These are phyloP conservation scores for Caradrina kadenii DNA, from an alignment of 2,888 invertebrate species.

Conservation along the genomic window DNA sequence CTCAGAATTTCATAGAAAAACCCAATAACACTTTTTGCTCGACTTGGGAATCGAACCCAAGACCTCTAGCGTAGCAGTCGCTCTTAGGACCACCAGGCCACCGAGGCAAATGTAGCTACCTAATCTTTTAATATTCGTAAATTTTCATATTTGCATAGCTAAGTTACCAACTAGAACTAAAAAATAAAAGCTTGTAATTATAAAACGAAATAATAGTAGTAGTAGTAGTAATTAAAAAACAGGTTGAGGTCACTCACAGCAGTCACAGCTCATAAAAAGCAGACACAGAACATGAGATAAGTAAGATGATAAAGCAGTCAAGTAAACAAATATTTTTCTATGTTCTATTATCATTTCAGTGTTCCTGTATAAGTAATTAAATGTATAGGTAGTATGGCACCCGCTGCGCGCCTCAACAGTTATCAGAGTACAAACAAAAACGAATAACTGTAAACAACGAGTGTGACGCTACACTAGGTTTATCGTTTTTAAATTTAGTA, in stretches of 20 bases:
- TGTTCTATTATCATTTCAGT: slow-evolving; percentile 26
- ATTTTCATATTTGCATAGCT: background rate
- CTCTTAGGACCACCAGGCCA: no score
- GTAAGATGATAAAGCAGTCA: slow-evolving; percentile 21
- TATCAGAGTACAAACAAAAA: slow-evolving; percentile 75
- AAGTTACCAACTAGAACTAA: background rate
- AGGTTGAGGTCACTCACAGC: slow-evolving; percentile 7
- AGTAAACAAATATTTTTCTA: slow-evolving; percentile 29
- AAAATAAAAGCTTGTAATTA: no score
- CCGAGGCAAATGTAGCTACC: no score
- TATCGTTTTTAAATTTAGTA: slow-evolving; percentile 52
- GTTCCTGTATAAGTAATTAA: slow-evolving; percentile 27
- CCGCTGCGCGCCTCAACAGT: slow-evolving; percentile 73
- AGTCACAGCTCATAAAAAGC: slow-evolving; percentile 12
- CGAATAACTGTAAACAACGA: slow-evolving; percentile 67
- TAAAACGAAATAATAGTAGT: no score
- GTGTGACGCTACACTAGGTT: slow-evolving; percentile 57
- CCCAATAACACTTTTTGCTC: no score
- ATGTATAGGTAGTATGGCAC: slow-evolving; percentile 51
- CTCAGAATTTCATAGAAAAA: no score
- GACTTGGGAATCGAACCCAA: no score
- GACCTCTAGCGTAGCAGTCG: no score
- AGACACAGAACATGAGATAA: slow-evolving; percentile 18
- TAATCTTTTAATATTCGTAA: background rate
- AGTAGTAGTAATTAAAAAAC: no score